Base-by-base conservation (phyloP, 2,888 invertebrate species). In the Andricus quercusramuli region DNA sequence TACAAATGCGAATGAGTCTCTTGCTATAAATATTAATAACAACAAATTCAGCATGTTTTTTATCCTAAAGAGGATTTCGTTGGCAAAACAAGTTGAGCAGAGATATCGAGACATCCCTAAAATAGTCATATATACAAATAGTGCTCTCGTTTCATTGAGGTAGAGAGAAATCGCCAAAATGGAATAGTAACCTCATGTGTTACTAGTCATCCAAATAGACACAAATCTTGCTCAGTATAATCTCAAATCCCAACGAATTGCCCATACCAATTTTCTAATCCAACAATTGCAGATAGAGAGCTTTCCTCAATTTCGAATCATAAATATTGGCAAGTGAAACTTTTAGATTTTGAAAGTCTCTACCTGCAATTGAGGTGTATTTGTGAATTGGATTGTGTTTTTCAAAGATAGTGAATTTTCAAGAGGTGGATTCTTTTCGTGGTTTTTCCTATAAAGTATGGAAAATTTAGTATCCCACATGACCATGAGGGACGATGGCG, bases 401-500 rank as follows among this genome's bases (percentile, higher is more conserved):
- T 20, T 51, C 20, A 6, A 20, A 6, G 17, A 6, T 17, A 5
- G 51, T 20, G 20, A 17, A 6, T 51, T 20, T 51, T 20, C 6
- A 8, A 20, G 20, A 51, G 0, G 51, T 51, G 20, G 20, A 20
- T 20, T 2, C 20, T 51, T 20, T 51, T 51, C 51, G 5, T 17
- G 15, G 8, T 51, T 5, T 51, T 51, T 51, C 17, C 51, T n/a
- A 51, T 17, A 15, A 20, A 51, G 20, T 51, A 20, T 51, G 15
- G 51, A 1, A 20, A 51, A 67, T 32, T 82, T 82, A 83, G 67
- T 83, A 84, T 77, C 80, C 82, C 32, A 82, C 20, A 25, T 59
- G 79, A 32, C 51, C 74, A n/a, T 62, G 64, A 22, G 64, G 79
- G 4, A 82, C 77, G 13, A 80, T 47, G 13, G 80, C 76, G 13